Conservation (phyloP, 2,888 invertebrate genomes). For the Sarcophaga carnaria region DNA sequence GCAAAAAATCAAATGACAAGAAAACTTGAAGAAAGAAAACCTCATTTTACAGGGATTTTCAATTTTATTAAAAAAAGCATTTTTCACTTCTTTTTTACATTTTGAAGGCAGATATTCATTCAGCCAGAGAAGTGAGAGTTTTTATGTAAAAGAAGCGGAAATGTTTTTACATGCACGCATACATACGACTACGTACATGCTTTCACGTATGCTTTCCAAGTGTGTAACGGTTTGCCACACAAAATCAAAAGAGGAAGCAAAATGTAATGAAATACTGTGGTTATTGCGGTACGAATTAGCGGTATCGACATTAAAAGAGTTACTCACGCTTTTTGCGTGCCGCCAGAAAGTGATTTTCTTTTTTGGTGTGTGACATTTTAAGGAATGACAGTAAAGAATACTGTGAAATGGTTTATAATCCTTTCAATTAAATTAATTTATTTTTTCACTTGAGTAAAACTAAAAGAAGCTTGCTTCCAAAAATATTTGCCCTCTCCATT, state of each 20-base stretch:
- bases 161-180: not conserved
- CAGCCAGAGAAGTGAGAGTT: not conserved
- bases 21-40: not conserved
- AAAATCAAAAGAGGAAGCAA: not conserved
- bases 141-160: not conserved
- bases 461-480: too few relatives aligned
- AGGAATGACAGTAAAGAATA: not conserved
- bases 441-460: too few relatives aligned
- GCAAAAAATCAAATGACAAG: constrained; percentile 1
- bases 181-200: not conserved
- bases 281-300: constrained; percentile 7
- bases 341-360: not conserved
- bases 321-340: not conserved
- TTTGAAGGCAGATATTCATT: constrained; percentile 29
- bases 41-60: constrained; percentile 45
- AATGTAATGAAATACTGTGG: constrained; percentile 28
- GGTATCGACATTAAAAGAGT: not conserved
- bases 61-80: constrained; percentile 50
- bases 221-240: not conserved
- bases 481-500: too few relatives aligned
- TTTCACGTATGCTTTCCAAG: not conserved
- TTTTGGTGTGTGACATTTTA: not conserved
- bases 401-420: not conserved
- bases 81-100: constrained; percentile 2
- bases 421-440: too few relatives aligned